These are phyloP conservation scores for Amphipoea oculea DNA, from an alignment of 2,888 invertebrate species.

Conservation along the genomic window DNA sequence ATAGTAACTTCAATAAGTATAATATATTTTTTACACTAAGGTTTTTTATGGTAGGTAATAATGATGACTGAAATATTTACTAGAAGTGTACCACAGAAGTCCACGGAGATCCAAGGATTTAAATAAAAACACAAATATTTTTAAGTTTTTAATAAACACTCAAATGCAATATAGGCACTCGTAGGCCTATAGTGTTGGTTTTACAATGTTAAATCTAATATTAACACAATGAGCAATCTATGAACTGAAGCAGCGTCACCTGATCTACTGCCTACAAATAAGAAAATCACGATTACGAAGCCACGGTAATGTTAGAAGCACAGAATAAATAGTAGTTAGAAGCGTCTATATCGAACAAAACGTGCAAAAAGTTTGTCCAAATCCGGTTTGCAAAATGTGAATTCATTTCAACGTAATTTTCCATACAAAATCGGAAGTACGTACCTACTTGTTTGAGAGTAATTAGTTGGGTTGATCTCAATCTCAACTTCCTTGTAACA, in stretches of 20 bases:
- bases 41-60: not conserved
- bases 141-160: not conserved
- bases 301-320: too few relatives aligned
- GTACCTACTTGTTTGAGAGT: not conserved
- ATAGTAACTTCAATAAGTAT: not conserved
- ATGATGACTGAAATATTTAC: not conserved
- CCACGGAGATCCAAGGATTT: not conserved
- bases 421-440: not conserved
- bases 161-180: not conserved
- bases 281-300: conserved; percentile 12
- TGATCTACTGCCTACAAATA: not conserved
- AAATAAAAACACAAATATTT: not conserved
- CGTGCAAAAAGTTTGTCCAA: not conserved
- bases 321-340: too few relatives aligned
- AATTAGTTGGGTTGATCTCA: not conserved
- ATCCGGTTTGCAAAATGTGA: conserved; percentile 8
- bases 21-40: too few relatives aligned
- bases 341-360: conserved; percentile 16
- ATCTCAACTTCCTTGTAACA: not conserved
- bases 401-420: not conserved
- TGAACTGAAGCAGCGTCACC: conserved; percentile 3
- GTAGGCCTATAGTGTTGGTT: not conserved
- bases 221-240: conserved; percentile 1
- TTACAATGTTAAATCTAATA: conserved; percentile 22
- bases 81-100: not conserved